A percentile compares a stretch with the other conserved stretches of the same genome.
These are phyloP conservation scores for Anarsia innoxiella DNA, from an alignment of 2,888 invertebrate species.

Conservation along the genomic window DNA sequence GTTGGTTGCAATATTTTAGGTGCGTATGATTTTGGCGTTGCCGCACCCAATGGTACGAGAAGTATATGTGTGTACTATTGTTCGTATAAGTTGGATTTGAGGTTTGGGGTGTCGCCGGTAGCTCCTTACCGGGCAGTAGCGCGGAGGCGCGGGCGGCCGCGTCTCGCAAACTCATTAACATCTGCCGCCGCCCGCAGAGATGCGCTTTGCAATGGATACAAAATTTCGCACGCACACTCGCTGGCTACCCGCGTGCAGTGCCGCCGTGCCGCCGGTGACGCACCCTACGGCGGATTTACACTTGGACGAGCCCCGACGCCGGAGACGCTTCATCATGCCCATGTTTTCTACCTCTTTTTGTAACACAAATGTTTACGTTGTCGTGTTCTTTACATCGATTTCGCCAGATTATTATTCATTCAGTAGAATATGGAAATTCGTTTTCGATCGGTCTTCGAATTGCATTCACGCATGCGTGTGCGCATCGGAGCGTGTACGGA, in stretches of 20 bases:
- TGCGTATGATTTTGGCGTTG: too few species aligned
- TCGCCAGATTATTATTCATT: conserved; percentile 52
- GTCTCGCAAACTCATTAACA: conserved; percentile 51
- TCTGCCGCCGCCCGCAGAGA: conserved; percentile 44
- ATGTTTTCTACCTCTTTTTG: conserved; percentile 23
- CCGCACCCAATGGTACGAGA: too few species aligned
- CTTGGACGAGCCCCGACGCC: conserved; percentile 28
- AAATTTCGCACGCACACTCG: conserved; percentile 54
- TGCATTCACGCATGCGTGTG: conserved; percentile 47
- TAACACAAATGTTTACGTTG: conserved; percentile 25
- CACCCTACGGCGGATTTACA: conserved; percentile 52
- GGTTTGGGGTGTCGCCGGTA: background rate
- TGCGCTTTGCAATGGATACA: conserved; percentile 36
- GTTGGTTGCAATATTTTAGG: too few species aligned
- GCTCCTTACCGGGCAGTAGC: background rate
- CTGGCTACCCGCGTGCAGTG: conserved; percentile 23
- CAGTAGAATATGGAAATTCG: conserved; percentile 50
- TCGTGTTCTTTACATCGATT: conserved; percentile 45
- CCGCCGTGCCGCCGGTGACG: conserved; percentile 28
- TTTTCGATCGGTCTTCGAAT: conserved; percentile 43
- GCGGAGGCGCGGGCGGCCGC: conserved; percentile 26
- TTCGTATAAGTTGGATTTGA: too few species aligned
- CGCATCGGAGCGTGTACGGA: conserved; percentile 39
- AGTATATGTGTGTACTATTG: too few species aligned
- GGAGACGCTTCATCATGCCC: conserved; percentile 19